Base-by-base conservation (phyloP, 2,113 vertebrate genomes). In the Toxotes jaculatrix region DNA sequence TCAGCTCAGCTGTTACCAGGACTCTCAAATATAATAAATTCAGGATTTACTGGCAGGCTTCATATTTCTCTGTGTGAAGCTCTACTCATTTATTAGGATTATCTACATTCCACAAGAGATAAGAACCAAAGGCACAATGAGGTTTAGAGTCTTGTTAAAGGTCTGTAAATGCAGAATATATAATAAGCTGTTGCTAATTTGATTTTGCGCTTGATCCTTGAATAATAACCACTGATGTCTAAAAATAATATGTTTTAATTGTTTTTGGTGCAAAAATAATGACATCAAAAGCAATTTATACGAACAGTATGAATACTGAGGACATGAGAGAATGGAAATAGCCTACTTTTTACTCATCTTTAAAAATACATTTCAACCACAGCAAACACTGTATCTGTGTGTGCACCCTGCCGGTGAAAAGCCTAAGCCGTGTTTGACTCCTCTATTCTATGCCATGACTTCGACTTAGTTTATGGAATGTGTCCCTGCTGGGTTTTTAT, bases 21-120 rank as follows among this genome's bases (percentile, higher is more conserved):
- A 87, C 86, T 89, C 85, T 82, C 80, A 83, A 93, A 93, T 91
- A 93, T 94, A 94, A 94, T 95, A 92, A 89, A 93, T 95, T 93
- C 92, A 93, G 93, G 89, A 94, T 93, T 95, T 93, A 88, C 81
- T 86, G 88, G 86, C 87, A 90, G 85, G 88, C 88, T 92, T 93
- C 91, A 87, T 89, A 92, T 94, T 94, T 93, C 92, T 94, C 84
- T 82, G 88, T 88, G 91, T 92, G 91, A 92, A 85, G 89, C 92
- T 78, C 84, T 65, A 85, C 92, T 95, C 89, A 93, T 94, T 95
- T 95, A 94, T 95, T 93, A 87, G 92, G 93, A 94, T 95, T 94
- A 95, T 92, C 93, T 93, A 80, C 91, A 93, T 95, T 95, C 89
- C 92, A 88, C 92, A 82, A 91, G 91, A 94, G 94, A 95, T 94